Percentiles rank a stretch among this genome's conserved stretches.
Evolutionary conservation across 2,113 vertebrate genomes (phyloP).

Genomic region (Rhagologus leucostigma): DNA sequence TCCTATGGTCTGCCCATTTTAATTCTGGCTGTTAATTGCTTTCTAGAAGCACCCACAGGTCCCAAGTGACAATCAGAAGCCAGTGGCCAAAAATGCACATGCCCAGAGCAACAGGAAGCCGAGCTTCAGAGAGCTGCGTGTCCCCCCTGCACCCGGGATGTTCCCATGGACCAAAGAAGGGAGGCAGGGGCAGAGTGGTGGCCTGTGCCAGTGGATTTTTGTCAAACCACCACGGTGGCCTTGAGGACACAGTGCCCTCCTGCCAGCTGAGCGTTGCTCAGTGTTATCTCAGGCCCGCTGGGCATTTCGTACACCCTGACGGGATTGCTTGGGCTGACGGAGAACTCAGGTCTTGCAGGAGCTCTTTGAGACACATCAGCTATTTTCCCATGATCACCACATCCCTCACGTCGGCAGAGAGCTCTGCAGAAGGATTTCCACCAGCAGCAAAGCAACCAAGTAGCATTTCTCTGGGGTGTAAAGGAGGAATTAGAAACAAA

Average conservation of each 20-base stretch:
- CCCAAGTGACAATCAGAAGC: neutral
- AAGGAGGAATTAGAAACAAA: neutral
- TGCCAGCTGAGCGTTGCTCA: rapidly evolving
- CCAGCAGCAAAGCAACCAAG: neutral
- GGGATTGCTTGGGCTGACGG: neutral
- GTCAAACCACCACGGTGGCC: neutral
- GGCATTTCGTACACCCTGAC: rapidly evolving
- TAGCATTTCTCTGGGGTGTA: neutral
- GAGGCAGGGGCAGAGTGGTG: neutral
- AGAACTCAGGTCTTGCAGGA: neutral
- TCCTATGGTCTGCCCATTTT: constrained; percentile 6
- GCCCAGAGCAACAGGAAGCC: neutral
- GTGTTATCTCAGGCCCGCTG: neutral
- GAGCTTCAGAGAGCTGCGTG: neutral
- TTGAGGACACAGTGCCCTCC: neutral
- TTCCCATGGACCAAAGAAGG: neutral
- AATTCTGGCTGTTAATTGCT: constrained; percentile 24
- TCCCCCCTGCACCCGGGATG: rapidly evolving
- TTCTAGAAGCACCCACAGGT: constrained; percentile 1
- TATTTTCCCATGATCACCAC: neutral
- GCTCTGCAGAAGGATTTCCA: neutral
- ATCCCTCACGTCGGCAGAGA: neutral
- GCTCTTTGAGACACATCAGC: rapidly evolving
- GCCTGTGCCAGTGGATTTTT: neutral
- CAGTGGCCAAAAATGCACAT: neutral